Evolutionary conservation across 2,888 invertebrate genomes (phyloP), one percentile per base, ranked within the genome.

Genomic region (Blastobasis adustella): DNA sequence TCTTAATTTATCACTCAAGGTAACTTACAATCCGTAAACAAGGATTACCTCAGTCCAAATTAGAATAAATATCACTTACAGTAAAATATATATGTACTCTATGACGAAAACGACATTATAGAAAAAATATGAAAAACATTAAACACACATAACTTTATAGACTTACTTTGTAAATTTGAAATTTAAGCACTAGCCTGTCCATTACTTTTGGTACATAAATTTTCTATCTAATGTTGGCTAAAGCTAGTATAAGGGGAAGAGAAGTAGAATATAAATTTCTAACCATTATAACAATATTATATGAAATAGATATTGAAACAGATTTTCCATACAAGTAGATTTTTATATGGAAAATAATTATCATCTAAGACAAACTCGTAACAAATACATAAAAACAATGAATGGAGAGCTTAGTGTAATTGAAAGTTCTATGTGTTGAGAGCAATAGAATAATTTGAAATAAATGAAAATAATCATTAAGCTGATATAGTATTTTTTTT

Each of bases 1-100:
- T 58, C 57, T 79, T 69, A 74, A 75, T 76, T 65, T 79, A 82
- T 80, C 79, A 82, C 79, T 74, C 72, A 81, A 80, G 70, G 67
- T 75, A 78, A 74, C 69, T 72, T 65, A 69, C 70, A 76, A 76
- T 75, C 71, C 68, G 49, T 73, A 76, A 81, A 72, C 54, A 73
- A 77, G 65, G 66, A 69, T 69, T 62, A 70, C 65, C 59, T 76
- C 73, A 75, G 69, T 79, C 72, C 67, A 79, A 80, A 73, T 65
- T 61, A 76, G 65, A 70, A 69, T 64, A 71, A 71, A 63, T 57
- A 49, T 55, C 58, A 59, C 46, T 42, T 55, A 60, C 50, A 39
- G 55, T 59, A 58, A 58, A 58, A 58, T 56, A 58, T 62, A 40
- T 40, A 40, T 40, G 6, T 40, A 40, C 9, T 8, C 40, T 40